A percentile compares a stretch with the other conserved stretches of the same genome.
Conservation (phyloP, 2,113 vertebrate genomes). For the Psettodes erumei region DNA sequence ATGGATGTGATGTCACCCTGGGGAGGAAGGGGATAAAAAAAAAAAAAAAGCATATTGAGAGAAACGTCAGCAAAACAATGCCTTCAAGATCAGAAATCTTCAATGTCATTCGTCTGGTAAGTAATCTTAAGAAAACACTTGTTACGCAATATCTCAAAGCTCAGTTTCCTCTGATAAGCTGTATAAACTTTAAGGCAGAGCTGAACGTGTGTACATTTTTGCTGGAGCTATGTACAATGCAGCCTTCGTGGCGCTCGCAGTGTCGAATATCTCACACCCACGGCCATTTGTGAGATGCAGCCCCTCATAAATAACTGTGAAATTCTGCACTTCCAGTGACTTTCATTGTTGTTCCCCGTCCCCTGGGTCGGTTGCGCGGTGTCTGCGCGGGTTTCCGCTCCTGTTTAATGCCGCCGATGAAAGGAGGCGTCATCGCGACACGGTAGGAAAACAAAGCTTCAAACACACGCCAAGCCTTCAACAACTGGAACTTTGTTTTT, state of each 20-base stretch:
- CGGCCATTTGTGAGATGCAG: slow-evolving; percentile 2
- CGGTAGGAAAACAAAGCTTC: slow-evolving; percentile 10
- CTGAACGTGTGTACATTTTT: background rate
- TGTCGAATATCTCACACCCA: slow-evolving; percentile 6
- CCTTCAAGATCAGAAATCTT: slow-evolving; percentile 23
- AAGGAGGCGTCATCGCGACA: slow-evolving; percentile 16
- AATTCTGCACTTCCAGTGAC: slow-evolving; percentile 6
- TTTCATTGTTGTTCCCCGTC: slow-evolving; percentile 3
- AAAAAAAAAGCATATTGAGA: background rate
- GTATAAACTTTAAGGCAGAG: slow-evolving; percentile 26
- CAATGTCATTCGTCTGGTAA: slow-evolving; percentile 16
- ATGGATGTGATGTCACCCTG: slow-evolving; percentile 99
- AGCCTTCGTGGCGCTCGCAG: slow-evolving; percentile 6
- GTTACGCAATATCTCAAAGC: slow-evolving; percentile 34
- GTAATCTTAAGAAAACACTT: slow-evolving; percentile 14
- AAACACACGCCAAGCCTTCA: background rate
- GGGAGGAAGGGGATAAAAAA: slow-evolving; percentile 17
- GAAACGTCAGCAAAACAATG: slow-evolving; percentile 31
- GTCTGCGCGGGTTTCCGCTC: background rate
- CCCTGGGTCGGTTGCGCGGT: background rate
- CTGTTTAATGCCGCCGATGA: slow-evolving; percentile 16
- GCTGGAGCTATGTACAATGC: background rate
- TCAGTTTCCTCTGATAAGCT: slow-evolving; percentile 58
- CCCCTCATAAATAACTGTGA: slow-evolving; percentile 13
- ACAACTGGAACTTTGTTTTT: too few species aligned